Evolutionary conservation across 2,113 vertebrate species (phyloP).

Genomic region (Oceanodroma tethys): DNA sequence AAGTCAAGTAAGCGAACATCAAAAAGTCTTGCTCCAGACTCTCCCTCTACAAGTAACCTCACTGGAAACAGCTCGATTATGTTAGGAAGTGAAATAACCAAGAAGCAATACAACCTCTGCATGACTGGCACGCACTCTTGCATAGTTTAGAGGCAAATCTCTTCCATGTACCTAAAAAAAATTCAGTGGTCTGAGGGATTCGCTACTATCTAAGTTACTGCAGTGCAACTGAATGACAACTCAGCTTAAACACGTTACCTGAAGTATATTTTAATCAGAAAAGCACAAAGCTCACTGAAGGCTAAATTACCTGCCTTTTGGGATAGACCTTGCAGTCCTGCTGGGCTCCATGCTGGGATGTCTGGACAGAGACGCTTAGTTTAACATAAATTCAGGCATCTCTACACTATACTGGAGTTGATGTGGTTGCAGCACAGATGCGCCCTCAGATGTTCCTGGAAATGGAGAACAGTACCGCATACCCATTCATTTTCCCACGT

Average conservation of each 20-base stretch:
- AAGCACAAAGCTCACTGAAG: not conserved
- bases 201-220: not conserved
- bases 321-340: not conserved
- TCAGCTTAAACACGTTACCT: not conserved
- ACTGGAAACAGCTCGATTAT: not conserved
- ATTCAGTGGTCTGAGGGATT: not conserved
- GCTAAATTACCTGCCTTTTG: not conserved
- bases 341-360: not conserved
- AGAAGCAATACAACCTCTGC: not conserved
- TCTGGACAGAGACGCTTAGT: not conserved
- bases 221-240: not conserved
- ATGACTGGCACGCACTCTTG: accelerated
- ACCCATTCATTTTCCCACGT: not conserved
- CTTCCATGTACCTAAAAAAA: not conserved
- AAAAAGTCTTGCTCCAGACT: not conserved
- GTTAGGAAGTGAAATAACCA: not conserved
- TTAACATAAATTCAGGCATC: not conserved
- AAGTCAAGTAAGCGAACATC: not conserved
- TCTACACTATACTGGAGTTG: not conserved
- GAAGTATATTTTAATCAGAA: not conserved
- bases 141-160: not conserved
- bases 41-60: not conserved
- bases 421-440: not conserved
- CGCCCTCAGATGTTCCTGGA: not conserved
- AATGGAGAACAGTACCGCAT: not conserved